These are phyloP conservation scores for Liodrosophila aerea DNA, from an alignment of 2,888 invertebrate species.

Conservation along the genomic window DNA sequence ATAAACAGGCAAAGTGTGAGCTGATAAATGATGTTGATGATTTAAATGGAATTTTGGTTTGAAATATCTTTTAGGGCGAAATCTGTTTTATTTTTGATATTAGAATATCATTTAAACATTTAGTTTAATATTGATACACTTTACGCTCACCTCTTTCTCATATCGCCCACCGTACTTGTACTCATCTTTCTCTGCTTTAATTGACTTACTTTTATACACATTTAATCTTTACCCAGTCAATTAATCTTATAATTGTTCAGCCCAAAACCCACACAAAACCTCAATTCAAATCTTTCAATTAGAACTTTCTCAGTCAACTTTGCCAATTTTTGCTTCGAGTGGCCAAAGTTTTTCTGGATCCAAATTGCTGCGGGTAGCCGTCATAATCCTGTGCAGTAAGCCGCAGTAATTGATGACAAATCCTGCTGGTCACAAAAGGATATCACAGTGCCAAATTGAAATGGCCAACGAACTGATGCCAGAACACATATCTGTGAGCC, in stretches of 20 bases:
- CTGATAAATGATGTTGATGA: slow-evolving; percentile 12
- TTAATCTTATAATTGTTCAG: neutral
- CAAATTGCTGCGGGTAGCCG: slow-evolving; percentile 62
- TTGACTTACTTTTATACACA: slow-evolving; percentile 12
- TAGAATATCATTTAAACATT: too few relatives aligned
- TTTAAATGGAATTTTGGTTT: neutral
- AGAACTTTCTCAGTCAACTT: neutral
- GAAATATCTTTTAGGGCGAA: neutral
- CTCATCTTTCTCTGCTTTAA: slow-evolving; percentile 22
- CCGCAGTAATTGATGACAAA: slow-evolving; percentile 62
- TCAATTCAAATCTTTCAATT: slow-evolving; percentile 54
- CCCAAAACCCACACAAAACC: too few relatives aligned
- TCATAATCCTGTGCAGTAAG: slow-evolving; percentile 27
- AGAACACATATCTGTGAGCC: slow-evolving; percentile 51
- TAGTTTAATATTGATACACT: too few relatives aligned
- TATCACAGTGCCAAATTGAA: slow-evolving; percentile 56
- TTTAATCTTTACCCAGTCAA: neutral
- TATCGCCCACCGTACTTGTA: neutral
- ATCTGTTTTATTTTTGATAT: too few relatives aligned
- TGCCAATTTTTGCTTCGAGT: slow-evolving; percentile 34
- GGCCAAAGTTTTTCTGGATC: slow-evolving; percentile 39
- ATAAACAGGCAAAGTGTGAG: neutral
- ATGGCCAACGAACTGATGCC: too few relatives aligned
- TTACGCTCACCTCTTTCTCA: too few relatives aligned
- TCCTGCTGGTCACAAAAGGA: slow-evolving; percentile 33